Evolutionary conservation across 2,113 vertebrate species (phyloP).

Genomic region (Glaucidium brasilianum): DNA sequence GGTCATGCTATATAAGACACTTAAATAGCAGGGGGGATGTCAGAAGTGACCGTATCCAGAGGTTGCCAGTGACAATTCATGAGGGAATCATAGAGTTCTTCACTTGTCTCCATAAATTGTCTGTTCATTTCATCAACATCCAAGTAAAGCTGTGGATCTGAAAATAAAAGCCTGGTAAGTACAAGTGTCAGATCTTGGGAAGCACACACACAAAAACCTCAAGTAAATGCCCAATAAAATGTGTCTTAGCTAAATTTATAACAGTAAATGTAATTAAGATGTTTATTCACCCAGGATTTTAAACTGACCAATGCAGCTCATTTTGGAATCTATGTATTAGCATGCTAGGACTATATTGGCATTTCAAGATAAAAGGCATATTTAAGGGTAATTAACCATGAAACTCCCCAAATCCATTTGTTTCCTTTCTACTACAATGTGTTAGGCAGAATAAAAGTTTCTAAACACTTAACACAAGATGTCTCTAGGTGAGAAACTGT

Average conservation of each 20-base stretch:
- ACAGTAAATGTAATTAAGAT: not conserved
- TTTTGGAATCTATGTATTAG: not conserved
- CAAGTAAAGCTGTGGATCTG: constrained; percentile 74
- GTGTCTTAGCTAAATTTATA: not conserved
- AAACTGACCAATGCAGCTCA: not conserved
- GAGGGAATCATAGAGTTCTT: constrained; percentile 89
- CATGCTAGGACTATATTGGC: not conserved
- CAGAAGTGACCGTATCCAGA: constrained; percentile 81
- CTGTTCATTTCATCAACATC: constrained; percentile 87
- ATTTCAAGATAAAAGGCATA: not conserved
- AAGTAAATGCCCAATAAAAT: not conserved
- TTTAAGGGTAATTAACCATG: not conserved
- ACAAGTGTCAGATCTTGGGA: not conserved
- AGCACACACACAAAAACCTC: not conserved
- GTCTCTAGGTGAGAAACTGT: rapidly evolving
- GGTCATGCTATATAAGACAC: constrained; percentile 73
- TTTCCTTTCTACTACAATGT: not conserved
- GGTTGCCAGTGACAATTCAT: constrained; percentile 91
- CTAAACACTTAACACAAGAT: not conserved
- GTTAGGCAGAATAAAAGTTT: not conserved
- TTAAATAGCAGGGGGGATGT: constrained; percentile 75
- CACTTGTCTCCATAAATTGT: constrained; percentile 87
- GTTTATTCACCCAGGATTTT: not conserved
- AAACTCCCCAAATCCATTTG: not conserved
- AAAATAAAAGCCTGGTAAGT: constrained; percentile 6